Evolutionary conservation across 2,888 invertebrate genomes (phyloP).

Genomic region (Agapostemon virescens): DNA sequence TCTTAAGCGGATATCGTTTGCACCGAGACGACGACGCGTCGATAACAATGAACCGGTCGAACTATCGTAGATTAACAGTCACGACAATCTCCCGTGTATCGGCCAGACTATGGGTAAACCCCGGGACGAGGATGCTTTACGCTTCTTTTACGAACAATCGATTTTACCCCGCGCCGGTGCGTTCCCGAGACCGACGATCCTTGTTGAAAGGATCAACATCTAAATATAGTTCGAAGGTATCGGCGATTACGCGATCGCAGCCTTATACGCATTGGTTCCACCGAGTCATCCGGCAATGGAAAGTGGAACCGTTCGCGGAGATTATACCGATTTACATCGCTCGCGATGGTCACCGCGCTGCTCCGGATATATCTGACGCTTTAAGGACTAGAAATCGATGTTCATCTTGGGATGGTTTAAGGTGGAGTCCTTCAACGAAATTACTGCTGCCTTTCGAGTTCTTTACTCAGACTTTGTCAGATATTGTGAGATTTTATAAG

Average conservation of each 20-base stretch:
- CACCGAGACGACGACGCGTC: conserved; percentile 47
- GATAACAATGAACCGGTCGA: conserved; percentile 43
- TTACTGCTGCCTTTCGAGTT: too few species aligned
- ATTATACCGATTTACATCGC: background rate
- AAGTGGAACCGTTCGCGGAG: background rate
- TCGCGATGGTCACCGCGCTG: background rate
- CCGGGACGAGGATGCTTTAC: background rate
- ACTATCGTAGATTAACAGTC: conserved; percentile 44
- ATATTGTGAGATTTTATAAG: too few species aligned
- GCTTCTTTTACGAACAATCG: conserved; percentile 4
- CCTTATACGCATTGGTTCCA: background rate
- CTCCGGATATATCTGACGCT: background rate
- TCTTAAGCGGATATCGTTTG: conserved; percentile 67
- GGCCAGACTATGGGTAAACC: background rate
- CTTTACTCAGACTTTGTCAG: too few species aligned
- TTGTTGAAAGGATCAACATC: background rate
- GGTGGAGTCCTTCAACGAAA: too few species aligned
- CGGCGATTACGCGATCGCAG: background rate
- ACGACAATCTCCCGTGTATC: background rate
- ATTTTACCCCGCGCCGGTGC: background rate
- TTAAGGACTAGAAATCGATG: background rate
- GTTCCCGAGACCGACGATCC: background rate
- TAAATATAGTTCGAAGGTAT: background rate
- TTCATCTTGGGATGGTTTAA: background rate
- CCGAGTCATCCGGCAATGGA: background rate